phyloP scores from a whole-genome alignment of 1,140 invertebrate genomes.

The Caenorhabditis inopinata region DNA sequence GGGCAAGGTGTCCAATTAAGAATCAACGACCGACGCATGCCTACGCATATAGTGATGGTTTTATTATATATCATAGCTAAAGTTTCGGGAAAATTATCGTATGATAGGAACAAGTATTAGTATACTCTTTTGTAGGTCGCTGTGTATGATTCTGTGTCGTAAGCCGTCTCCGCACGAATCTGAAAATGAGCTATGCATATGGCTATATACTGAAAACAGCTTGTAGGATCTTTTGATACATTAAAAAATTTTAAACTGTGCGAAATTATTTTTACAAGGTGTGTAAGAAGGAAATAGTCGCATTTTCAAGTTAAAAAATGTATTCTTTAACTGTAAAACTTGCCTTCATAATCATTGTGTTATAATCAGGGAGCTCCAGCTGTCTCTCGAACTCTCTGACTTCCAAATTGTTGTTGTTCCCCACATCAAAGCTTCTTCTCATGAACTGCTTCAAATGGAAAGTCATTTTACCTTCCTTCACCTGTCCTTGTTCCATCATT shows the following conservation, averaged over 20 bases:
- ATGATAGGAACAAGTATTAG: background rate
- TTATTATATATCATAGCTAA: background rate
- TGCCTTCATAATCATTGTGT: constrained; percentile 59
- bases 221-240: background rate
- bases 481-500: constrained; percentile 66
- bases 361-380: constrained; percentile 59
- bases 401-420: constrained; percentile 56
- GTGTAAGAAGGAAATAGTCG: background rate
- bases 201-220: background rate
- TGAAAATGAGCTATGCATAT: background rate
- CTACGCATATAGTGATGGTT: background rate
- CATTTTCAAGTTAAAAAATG: no score
- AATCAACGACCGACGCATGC: background rate
- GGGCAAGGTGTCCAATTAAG: background rate
- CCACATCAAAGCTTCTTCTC: constrained; percentile 62
- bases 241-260: background rate
- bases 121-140: constrained; percentile 59
- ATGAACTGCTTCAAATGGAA: constrained; percentile 66
- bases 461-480: constrained; percentile 61
- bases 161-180: constrained; percentile 58
- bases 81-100: background rate
- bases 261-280: background rate
- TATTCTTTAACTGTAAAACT: no score
- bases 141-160: constrained; percentile 61
- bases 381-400: constrained; percentile 65